Evolutionary conservation across 2,797 vertebrate genomes (phyloP).

Genomic region (Cryptoprocta ferox): DNA sequence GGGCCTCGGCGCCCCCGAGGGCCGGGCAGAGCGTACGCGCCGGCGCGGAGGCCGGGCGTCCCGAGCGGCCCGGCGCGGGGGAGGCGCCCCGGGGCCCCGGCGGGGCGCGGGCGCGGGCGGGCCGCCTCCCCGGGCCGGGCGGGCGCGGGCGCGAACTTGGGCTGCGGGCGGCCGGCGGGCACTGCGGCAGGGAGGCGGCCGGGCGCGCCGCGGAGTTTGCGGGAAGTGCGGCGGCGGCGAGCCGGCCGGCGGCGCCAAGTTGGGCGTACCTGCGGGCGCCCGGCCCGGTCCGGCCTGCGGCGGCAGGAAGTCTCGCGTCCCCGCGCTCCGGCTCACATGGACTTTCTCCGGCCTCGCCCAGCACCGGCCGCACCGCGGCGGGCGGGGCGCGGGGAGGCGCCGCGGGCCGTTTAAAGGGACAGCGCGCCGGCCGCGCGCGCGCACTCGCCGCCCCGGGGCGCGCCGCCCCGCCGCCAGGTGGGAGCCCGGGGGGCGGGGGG

Average conservation of each 20-base stretch:
- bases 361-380: conserved; percentile 81
- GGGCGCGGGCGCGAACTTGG: conserved; percentile 53
- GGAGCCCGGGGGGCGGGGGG: background rate
- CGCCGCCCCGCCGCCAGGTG: background rate
- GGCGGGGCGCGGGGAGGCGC: conserved; percentile 76
- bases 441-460: background rate
- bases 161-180: conserved; percentile 67
- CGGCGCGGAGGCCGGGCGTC: background rate
- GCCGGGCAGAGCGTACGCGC: background rate
- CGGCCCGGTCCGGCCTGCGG: conserved; percentile 74
- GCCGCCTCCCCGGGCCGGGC: background rate
- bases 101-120: background rate
- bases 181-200: conserved; percentile 90
- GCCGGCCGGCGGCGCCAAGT: conserved; percentile 29
- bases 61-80: too few relatives aligned
- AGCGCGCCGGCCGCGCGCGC: conserved; percentile 23
- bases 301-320: conserved; percentile 90
- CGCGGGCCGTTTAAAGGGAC: conserved; percentile 74
- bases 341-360: conserved; percentile 90
- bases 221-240: conserved; percentile 67
- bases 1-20: background rate
- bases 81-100: background rate
- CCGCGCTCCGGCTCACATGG: conserved; percentile 88
- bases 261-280: conserved; percentile 75
- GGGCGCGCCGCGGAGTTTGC: conserved; percentile 82